Base-by-base conservation (phyloP, 2,113 vertebrate genomes). In the Pluvialis apricaria region DNA sequence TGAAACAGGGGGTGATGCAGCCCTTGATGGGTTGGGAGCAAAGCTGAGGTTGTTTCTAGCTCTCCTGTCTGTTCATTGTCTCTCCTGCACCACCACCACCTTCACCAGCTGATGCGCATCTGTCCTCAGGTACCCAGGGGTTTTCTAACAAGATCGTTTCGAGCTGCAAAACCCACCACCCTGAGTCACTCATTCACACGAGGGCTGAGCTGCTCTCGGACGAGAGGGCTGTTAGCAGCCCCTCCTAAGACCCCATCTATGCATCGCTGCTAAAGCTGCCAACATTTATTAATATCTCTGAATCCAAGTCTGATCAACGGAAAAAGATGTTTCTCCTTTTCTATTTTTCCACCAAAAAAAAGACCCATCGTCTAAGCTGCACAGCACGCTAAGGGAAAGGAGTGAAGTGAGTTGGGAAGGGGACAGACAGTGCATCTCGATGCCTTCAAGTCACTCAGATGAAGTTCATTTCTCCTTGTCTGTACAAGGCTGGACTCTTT, bases 381-480 rank as follows among this genome's bases (percentile, higher is more conserved):
- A 29, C 9, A 26, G 51, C 36, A 8, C 0, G 1, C 12, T 7
- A 10, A 68, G 76, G 62, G 44, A 52, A 77, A 77, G 17, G 45
- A 85, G 42, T 0, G 36, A 80, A 31, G 20, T 0, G 1, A 71
- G 52, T 13, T 60, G 72, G 45, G 44, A 79, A 71, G n/a, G 77
- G 75, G 42, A 64, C 6, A 45, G 58, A 21, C 49, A 22, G 60
- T 31, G 60, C 73, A 29, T 55, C 81, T 36, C 13, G 69, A 55
- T 79, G 62, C 64, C 76, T 84, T 86, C 57, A 88, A 97, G 95
- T 91, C 79, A 62, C 92, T 94, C 91, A 29, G 47, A 29, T 45
- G 89, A 96, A 96, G 90, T 92, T 96, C 90, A 78, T 87, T 96
- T 95, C 90, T 94, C 90, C 94, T 96, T 69, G 90, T 92, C 88